Evolutionary conservation across 53 echinoderm and acorn worm species (phyloP).

Genomic region (Crossaster papposus): DNA sequence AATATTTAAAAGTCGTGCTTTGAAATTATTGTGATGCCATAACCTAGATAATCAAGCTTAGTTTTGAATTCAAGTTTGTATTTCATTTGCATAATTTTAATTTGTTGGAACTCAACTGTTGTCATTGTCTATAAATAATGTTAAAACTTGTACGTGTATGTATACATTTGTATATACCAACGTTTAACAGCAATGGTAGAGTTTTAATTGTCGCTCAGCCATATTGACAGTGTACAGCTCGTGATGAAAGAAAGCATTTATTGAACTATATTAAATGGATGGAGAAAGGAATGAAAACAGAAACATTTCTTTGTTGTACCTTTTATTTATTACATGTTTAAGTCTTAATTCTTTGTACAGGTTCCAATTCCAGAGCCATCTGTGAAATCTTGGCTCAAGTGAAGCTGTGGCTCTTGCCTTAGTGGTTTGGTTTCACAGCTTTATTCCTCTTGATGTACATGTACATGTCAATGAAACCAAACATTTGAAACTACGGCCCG

Average conservation of each 20-base stretch:
- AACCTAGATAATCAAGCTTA: not conserved
- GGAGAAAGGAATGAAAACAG: constrained; percentile 26
- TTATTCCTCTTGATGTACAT: no score
- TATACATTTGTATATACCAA: constrained; percentile 20
- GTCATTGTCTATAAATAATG: constrained; percentile 24
- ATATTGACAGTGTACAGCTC: constrained; percentile 43
- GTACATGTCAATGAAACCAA: no score
- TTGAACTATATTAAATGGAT: constrained; percentile 51
- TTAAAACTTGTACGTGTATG: not conserved
- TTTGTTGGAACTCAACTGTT: not conserved
- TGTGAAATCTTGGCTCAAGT: not conserved
- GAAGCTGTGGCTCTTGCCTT: no score
- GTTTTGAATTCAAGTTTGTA: not conserved
- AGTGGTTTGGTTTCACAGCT: no score
- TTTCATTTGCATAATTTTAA: not conserved
- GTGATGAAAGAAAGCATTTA: constrained; percentile 41
- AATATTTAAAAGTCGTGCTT: not conserved
- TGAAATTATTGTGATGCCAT: not conserved
- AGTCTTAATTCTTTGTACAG: no score
- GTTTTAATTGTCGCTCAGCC: constrained; percentile 24
- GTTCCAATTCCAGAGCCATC: not conserved
- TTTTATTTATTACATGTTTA: not conserved
- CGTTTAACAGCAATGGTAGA: constrained; percentile 20
- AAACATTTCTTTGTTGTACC: not conserved
- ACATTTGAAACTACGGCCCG: no score